Evolutionary conservation across 2,113 vertebrate species (phyloP).

Genomic region (Parotia lawesii): DNA sequence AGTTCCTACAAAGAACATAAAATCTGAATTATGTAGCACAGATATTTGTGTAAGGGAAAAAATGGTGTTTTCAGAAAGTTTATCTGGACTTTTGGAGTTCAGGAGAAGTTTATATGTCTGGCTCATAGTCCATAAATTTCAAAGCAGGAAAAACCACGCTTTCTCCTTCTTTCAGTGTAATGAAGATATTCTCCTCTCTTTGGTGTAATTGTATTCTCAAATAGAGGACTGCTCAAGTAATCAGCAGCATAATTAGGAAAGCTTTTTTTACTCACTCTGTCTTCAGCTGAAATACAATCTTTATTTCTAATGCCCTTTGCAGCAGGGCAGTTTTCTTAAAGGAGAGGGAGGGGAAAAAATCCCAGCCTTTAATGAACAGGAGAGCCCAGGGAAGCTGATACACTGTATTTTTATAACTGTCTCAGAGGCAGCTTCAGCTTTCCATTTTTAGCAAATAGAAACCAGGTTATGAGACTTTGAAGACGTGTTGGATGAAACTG

Average conservation of each 20-base stretch:
- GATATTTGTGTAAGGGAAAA: background rate
- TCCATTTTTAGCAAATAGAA: conserved; percentile 54
- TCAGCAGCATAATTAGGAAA: conserved; percentile 67
- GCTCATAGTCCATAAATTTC: background rate
- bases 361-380: conserved; percentile 28
- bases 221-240: conserved; percentile 64
- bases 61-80: background rate
- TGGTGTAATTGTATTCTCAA: conserved; percentile 64
- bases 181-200: conserved; percentile 60
- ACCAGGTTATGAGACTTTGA: background rate
- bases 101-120: conserved; percentile 21
- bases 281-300: conserved; percentile 52
- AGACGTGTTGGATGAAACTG: background rate
- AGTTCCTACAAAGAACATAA: background rate
- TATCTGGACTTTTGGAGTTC: conserved; percentile 8
- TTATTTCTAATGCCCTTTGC: conserved; percentile 51
- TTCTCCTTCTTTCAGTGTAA: conserved; percentile 21
- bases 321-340: conserved; percentile 24
- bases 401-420: background rate
- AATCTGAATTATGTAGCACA: background rate
- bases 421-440: conserved; percentile 11
- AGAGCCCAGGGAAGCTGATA: conserved; percentile 3
- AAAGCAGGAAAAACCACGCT: background rate
- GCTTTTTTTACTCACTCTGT: conserved; percentile 33
- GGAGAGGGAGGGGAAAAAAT: background rate